Conservation (phyloP, 2,113 vertebrate species). For the Alces alces region DNA sequence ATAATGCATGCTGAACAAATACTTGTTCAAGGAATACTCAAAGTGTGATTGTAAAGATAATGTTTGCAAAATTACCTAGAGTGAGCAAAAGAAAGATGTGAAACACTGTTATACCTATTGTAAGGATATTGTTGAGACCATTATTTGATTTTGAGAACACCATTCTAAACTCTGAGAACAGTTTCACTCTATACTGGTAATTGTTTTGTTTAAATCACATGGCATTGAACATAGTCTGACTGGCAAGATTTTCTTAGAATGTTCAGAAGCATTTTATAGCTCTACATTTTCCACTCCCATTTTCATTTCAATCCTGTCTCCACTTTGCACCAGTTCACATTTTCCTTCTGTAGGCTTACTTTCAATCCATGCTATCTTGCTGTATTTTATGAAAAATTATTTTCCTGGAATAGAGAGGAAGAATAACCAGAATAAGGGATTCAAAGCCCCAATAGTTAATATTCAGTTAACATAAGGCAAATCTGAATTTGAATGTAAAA, state of each 20-base stretch:
- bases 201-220: neutral
- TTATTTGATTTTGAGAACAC: neutral
- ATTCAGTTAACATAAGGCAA: neutral
- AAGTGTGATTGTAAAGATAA: neutral
- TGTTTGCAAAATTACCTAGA: neutral
- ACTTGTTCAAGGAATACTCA: neutral
- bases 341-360: neutral
- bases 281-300: neutral
- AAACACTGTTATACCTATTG: neutral
- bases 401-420: neutral
- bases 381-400: neutral
- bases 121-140: neutral
- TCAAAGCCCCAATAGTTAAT: neutral
- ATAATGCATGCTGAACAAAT: neutral
- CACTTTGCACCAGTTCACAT: neutral
- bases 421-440: neutral
- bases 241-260: neutral
- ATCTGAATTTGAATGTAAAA: neutral
- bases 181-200: neutral
- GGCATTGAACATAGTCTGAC: neutral
- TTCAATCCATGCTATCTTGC: neutral
- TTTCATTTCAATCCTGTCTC: neutral
- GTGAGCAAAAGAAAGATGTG: neutral
- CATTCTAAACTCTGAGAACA: neutral
- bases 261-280: neutral